Conservation (phyloP, 2,113 vertebrate species). For the Ancistrus triradiatus region DNA sequence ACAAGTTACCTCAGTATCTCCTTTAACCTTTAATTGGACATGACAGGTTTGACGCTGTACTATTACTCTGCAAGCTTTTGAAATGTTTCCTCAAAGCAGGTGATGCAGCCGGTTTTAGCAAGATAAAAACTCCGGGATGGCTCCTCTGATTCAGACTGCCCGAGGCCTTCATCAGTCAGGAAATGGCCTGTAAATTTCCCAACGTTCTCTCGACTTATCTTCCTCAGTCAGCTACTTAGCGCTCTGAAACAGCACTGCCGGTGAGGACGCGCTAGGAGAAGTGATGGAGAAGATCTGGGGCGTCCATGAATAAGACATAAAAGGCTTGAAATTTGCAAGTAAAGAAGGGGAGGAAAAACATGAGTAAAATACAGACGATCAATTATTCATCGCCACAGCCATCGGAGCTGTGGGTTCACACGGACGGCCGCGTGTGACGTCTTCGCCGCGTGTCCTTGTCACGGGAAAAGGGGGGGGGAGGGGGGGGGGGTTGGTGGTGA, state of each 20-base stretch:
- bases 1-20: too few relatives aligned
- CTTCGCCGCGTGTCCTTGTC: conserved; percentile 9
- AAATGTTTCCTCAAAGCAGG: too few relatives aligned
- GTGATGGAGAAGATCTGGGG: conserved; percentile 25
- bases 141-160: too few relatives aligned
- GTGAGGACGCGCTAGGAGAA: conserved; percentile 10
- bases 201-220: not conserved
- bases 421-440: conserved; percentile 26
- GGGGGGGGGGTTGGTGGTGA: too few relatives aligned
- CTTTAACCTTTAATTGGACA: too few relatives aligned
- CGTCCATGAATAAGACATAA: conserved; percentile 37
- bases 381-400: conserved; percentile 38
- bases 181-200: not conserved
- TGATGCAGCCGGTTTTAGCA: too few relatives aligned
- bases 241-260: conserved; percentile 1
- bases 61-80: too few relatives aligned
- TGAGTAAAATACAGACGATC: conserved; percentile 43
- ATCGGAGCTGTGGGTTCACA: conserved; percentile 20
- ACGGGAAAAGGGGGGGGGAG: too few relatives aligned
- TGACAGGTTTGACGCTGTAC: too few relatives aligned
- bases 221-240: conserved; percentile 11
- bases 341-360: conserved; percentile 9
- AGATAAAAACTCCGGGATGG: too few relatives aligned
- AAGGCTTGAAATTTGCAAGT: conserved; percentile 22
- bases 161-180: not conserved